phyloP scores from a whole-genome alignment of 2,113 vertebrate genomes.

The Zosterops hypoxanthus region DNA sequence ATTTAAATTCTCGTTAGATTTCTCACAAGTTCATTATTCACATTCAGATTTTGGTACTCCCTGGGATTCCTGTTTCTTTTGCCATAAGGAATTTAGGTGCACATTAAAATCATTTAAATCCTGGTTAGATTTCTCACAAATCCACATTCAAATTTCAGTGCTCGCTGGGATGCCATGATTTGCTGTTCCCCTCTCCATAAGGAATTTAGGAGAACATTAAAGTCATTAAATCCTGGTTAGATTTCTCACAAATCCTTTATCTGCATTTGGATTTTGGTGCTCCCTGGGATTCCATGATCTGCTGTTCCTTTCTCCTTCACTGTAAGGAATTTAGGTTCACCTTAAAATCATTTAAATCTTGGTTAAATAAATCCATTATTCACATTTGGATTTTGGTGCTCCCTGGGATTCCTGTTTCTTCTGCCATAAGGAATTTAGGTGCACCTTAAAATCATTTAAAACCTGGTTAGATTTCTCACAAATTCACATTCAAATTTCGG shows the following conservation, averaged over 20 bases:
- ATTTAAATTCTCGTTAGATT: not conserved
- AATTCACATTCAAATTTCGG: not conserved
- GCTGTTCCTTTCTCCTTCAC: not conserved
- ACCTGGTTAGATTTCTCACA: not conserved
- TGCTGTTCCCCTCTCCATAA: accelerated
- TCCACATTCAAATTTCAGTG: not conserved
- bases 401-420: not conserved
- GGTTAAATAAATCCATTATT: not conserved
- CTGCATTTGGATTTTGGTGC: accelerated
- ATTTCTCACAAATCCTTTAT: not conserved
- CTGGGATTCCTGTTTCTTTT: not conserved
- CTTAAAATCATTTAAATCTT: not conserved
- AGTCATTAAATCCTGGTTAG: not conserved
- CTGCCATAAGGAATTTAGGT: accelerated
- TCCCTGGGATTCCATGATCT: not conserved
- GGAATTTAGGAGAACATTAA: accelerated
- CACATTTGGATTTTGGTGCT: accelerated
- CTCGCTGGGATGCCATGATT: not conserved
- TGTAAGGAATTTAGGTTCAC: not conserved
- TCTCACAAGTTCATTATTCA: not conserved
- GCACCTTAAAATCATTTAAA: not conserved
- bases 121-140: not conserved
- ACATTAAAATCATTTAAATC: not conserved
- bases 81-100: accelerated
- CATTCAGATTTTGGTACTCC: accelerated